Evolutionary conservation across 2,113 vertebrate species (phyloP).

Genomic region (Parotia lawesii): DNA sequence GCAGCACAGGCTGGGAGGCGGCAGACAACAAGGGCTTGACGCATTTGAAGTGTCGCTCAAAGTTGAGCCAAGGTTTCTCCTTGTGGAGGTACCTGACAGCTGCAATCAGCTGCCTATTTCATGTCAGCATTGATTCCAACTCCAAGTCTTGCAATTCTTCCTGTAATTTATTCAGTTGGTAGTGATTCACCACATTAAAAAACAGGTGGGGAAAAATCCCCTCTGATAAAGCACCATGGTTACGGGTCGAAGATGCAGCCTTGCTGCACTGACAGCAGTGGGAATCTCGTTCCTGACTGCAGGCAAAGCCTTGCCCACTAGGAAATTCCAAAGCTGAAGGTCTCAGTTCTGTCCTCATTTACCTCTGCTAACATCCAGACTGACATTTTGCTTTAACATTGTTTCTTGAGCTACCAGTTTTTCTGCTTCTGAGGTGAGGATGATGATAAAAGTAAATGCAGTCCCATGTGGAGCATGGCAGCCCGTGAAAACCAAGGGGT

Average conservation of each 20-base stretch:
- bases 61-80: constrained; percentile 63
- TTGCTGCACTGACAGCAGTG: neutral
- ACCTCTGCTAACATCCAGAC: neutral
- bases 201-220: neutral
- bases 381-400: neutral
- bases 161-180: constrained; percentile 25
- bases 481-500: neutral
- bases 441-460: neutral
- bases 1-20: constrained; percentile 37
- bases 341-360: neutral
- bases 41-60: constrained; percentile 47
- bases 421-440: neutral
- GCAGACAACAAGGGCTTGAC: constrained; percentile 56
- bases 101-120: constrained; percentile 39
- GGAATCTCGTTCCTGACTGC: neutral
- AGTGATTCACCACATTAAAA: neutral
- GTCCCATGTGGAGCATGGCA: neutral
- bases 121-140: constrained; percentile 24
- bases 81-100: constrained; percentile 52
- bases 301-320: neutral
- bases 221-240: neutral
- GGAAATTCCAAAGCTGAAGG: neutral
- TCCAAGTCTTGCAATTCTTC: neutral
- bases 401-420: neutral
- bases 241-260: neutral